Evolutionary conservation across 2,888 invertebrate genomes (phyloP).

Genomic region (Mesorhabditis spiculigera): DNA sequence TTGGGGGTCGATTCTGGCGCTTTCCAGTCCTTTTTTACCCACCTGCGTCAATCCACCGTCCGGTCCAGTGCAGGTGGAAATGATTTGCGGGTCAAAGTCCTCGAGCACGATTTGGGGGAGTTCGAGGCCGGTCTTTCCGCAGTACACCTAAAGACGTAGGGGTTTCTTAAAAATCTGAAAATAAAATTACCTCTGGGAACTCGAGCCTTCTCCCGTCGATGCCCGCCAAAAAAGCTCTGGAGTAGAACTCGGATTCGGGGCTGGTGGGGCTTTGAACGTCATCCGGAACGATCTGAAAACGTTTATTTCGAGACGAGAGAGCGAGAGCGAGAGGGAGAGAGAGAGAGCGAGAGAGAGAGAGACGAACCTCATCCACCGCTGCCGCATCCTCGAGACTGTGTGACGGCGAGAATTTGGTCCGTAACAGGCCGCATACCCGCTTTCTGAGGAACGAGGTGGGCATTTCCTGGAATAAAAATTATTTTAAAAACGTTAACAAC

Average conservation of each 20-base stretch:
- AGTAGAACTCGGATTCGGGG: conserved; percentile 20
- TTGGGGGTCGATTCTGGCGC: too few relatives aligned
- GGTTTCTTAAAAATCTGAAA: too few relatives aligned
- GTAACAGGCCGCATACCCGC: conserved; percentile 43
- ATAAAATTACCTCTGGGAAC: conserved; percentile 40
- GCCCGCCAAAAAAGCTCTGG: conserved; percentile 26
- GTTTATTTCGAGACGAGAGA: too few relatives aligned
- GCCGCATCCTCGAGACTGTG: conserved; percentile 22
- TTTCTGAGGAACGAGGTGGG: conserved; percentile 45
- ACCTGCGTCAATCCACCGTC: conserved; percentile 76
- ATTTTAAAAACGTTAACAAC: too few relatives aligned
- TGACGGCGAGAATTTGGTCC: conserved; percentile 43
- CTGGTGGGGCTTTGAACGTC: conserved; percentile 29
- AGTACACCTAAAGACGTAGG: conserved; percentile 23
- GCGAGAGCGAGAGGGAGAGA: background rate
- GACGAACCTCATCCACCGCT: conserved; percentile 11
- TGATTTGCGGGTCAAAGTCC: conserved; percentile 28
- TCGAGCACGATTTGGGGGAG: conserved; percentile 35
- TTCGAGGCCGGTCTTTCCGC: conserved; percentile 42
- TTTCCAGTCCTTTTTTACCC: too few relatives aligned
- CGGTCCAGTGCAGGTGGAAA: conserved; percentile 78
- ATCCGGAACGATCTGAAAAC: conserved; percentile 10
- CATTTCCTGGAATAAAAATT: conserved; percentile 11
- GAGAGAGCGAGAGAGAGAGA: background rate
- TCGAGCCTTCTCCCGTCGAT: conserved; percentile 29